Evolutionary conservation across 2,113 vertebrate species (phyloP).

Genomic region (Microcebus jonahi): DNA sequence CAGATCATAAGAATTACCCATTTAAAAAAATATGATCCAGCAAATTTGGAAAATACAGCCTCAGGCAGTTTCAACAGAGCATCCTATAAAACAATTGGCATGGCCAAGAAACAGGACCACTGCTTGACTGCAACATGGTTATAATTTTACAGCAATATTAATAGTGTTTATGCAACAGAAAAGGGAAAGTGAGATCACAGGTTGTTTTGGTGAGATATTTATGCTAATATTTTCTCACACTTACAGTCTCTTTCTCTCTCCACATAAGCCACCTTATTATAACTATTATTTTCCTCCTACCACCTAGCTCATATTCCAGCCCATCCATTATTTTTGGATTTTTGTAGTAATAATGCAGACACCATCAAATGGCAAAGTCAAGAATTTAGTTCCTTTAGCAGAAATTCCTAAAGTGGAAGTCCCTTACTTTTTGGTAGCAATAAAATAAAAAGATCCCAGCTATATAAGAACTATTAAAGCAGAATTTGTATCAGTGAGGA

Average conservation of each 20-base stretch:
- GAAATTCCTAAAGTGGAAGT: background rate
- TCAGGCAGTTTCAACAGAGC: background rate
- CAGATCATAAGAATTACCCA: background rate
- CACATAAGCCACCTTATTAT: conserved; percentile 50
- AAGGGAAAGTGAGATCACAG: conserved; percentile 66
- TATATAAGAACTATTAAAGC: background rate
- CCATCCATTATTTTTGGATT: background rate
- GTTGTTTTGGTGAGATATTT: conserved; percentile 70
- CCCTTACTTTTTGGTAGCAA: background rate
- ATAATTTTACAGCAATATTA: conserved; percentile 64
- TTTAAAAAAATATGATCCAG: background rate
- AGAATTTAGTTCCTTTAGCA: background rate
- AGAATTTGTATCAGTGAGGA: background rate
- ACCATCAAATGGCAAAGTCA: background rate
- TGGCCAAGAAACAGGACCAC: background rate
- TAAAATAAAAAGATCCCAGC: background rate
- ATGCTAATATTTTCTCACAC: conserved; percentile 75
- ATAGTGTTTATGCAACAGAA: conserved; percentile 74
- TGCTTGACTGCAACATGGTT: background rate
- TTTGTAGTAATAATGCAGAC: background rate
- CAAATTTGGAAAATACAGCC: conserved; percentile 1
- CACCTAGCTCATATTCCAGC: background rate
- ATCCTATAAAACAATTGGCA: conserved; percentile 35
- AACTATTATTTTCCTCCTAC: conserved; percentile 17
- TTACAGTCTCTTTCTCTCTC: conserved; percentile 45